Evolutionary conservation across 2,113 vertebrate genomes (phyloP), one percentile per base, ranked within the genome.

Genomic region (Harpagus bidentatus): DNA sequence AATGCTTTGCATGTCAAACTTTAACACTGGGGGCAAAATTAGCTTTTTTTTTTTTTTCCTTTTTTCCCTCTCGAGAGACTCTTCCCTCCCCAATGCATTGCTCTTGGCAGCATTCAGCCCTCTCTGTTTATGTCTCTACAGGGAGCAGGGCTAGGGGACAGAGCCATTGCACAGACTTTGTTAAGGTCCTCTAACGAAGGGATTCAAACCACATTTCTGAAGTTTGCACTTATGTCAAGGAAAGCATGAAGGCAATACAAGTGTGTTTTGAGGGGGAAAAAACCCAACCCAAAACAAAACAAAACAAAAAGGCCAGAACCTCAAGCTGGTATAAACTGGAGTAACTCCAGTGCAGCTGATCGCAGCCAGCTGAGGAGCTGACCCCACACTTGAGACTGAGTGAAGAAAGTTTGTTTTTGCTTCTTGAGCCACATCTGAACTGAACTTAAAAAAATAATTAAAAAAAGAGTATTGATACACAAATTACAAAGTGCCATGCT

Each of bases 401-500:
- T 8, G 52, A 90, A 63, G 91, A 86, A 97, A 85, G 52, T 82
- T 97, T 91, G 79, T n/a, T 95, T 97, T 97, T 96, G 88, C 91
- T 98, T 96, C 94, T 95, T 94, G 85, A 91, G 72, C 89, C 86
- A 88, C 93, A 93, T 93, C 90, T 89, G 92, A 95, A 88, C 50
- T 95, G 82, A 83, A 93, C 52, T 67, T 83, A 20, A 31, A 40
- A 34, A 38, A 36, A 18, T 10, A 55, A n/a, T 11, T 20, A 32
- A 31, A 12, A 5, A 52, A 88, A 59, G 15, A n/a, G 48, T 85
- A 91, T 88, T 45, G 93, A 90, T 89, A 72, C 71, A 91, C 74
- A 95, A 95, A 84, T 85, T 96, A 88, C 79, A 69, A 96, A 98
- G 97, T 92, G 95, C 97, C 77, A 82, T 84, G 95, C 98, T 98